phyloP scores from a whole-genome alignment of 2,888 invertebrate genomes.

The Drosophila rubida region DNA sequence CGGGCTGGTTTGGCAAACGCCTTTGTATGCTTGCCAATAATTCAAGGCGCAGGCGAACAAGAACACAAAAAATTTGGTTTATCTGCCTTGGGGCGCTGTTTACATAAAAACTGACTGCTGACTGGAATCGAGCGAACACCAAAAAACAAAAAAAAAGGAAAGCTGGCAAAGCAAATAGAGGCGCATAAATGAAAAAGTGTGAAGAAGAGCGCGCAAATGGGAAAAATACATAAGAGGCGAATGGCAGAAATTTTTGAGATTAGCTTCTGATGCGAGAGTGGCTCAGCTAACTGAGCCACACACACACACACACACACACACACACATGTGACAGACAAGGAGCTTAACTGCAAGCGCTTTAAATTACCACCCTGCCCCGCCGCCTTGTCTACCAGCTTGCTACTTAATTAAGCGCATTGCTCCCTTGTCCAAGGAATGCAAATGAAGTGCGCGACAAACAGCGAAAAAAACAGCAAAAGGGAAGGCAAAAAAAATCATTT shows the following conservation, averaged over 20 bases:
- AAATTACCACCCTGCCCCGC: neutral
- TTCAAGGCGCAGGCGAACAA: slow-evolving; percentile 45
- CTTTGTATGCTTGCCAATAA: slow-evolving; percentile 72
- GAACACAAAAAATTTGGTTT: slow-evolving; percentile 56
- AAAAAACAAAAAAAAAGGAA: slow-evolving; percentile 21
- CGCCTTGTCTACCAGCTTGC: no score
- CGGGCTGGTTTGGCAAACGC: slow-evolving; percentile 48
- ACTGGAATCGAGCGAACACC: neutral
- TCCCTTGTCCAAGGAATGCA: slow-evolving; percentile 68
- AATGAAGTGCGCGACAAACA: slow-evolving; percentile 60
- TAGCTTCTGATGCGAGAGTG: slow-evolving; percentile 59
- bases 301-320: slow-evolving; percentile 57
- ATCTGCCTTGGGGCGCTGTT: slow-evolving; percentile 65
- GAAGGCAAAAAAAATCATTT: slow-evolving; percentile 56
- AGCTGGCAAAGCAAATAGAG: slow-evolving; percentile 16
- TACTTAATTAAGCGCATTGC: slow-evolving; percentile 76
- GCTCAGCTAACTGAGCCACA: slow-evolving; percentile 43
- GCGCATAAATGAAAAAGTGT: slow-evolving; percentile 28
- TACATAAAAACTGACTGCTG: slow-evolving; percentile 69
- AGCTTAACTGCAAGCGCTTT: slow-evolving; percentile 29
- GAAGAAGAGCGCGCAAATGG: slow-evolving; percentile 6
- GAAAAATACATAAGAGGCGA: slow-evolving; percentile 32
- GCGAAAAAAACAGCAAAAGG: slow-evolving; percentile 17
- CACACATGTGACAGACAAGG: slow-evolving; percentile 65
- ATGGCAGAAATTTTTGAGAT: slow-evolving; percentile 64